A percentile compares a stretch with the other conserved stretches of the same genome.
phyloP scores from a whole-genome alignment of 2,888 invertebrate genomes.

The Cyclophora albipunctata region DNA sequence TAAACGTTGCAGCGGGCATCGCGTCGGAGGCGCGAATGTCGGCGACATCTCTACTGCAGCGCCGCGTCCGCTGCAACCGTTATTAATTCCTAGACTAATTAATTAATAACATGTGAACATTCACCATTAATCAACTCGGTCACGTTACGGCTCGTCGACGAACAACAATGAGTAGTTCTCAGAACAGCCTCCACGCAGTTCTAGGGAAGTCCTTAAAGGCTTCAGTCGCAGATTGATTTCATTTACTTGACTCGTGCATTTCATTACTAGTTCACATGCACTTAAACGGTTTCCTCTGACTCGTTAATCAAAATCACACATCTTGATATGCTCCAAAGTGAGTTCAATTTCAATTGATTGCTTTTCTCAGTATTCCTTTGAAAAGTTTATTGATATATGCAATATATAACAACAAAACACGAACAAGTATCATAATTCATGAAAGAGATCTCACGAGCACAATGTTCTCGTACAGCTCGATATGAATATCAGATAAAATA shows the following conservation, averaged over 20 bases:
- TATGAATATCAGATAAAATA: constrained; percentile 5
- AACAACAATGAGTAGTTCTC: constrained; percentile 16
- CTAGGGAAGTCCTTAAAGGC: constrained; percentile 20
- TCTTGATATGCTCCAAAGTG: too few relatives aligned
- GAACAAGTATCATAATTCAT: too few relatives aligned
- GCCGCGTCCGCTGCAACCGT: constrained; percentile 61
- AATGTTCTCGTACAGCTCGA: constrained; percentile 11
- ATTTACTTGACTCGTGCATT: constrained; percentile 23
- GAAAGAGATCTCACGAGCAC: too few relatives aligned
- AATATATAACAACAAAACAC: too few relatives aligned
- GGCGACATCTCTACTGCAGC: constrained; percentile 36
- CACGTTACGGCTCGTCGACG: constrained; percentile 26
- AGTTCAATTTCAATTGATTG: too few relatives aligned
- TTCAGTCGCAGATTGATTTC: constrained; percentile 26
- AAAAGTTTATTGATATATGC: too few relatives aligned
- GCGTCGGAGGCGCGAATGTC: constrained; percentile 30
- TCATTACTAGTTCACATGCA: constrained; percentile 21
- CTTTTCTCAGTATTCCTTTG: too few relatives aligned
- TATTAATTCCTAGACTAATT: constrained; percentile 66
- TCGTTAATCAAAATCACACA: background rate
- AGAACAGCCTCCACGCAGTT: constrained; percentile 8
- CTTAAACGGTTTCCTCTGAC: constrained; percentile 7
- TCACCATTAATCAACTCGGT: constrained; percentile 54
- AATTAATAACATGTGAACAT: constrained; percentile 59
- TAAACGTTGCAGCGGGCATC: constrained; percentile 48